A percentile compares a stretch with the other conserved stretches of the same genome.
phyloP scores from a whole-genome alignment of 2,113 vertebrate genomes.

The Elgaria multicarinata region DNA sequence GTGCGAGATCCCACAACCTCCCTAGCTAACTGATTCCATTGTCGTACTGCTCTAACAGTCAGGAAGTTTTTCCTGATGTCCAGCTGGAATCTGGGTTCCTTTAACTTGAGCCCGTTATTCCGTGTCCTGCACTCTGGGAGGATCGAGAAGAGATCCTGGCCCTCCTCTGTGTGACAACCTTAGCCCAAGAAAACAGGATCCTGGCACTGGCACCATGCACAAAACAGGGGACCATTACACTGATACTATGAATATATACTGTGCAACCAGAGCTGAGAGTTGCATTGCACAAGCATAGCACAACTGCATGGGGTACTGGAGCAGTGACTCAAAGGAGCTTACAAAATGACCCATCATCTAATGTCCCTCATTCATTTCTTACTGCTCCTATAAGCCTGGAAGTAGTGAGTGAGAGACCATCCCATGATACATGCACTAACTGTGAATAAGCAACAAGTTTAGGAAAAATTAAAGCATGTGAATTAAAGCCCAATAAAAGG shows the following conservation, averaged over 20 bases:
- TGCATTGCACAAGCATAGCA: neutral
- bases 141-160: no score
- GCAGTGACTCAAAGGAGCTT: neutral
- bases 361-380: neutral
- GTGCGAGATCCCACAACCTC: no score
- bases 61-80: no score
- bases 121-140: no score
- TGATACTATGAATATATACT: no score
- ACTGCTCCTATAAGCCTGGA: slow-evolving; percentile 11
- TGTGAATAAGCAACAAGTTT: slow-evolving; percentile 37
- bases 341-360: neutral
- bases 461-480: slow-evolving; percentile 56
- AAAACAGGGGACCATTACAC: no score
- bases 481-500: slow-evolving; percentile 29
- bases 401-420: slow-evolving; percentile 23
- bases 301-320: neutral
- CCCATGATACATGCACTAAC: slow-evolving; percentile 55
- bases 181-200: neutral
- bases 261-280: neutral
- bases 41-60: no score
- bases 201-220: no score
- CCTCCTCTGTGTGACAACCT: no score
- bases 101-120: no score
- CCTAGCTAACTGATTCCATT: no score
- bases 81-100: no score